A percentile compares a stretch with the other conserved stretches of the same genome.
These are phyloP conservation scores for Sebastiscus albofasciatus DNA, from an alignment of 2,797 vertebrate genomes.

Conservation along the genomic window DNA sequence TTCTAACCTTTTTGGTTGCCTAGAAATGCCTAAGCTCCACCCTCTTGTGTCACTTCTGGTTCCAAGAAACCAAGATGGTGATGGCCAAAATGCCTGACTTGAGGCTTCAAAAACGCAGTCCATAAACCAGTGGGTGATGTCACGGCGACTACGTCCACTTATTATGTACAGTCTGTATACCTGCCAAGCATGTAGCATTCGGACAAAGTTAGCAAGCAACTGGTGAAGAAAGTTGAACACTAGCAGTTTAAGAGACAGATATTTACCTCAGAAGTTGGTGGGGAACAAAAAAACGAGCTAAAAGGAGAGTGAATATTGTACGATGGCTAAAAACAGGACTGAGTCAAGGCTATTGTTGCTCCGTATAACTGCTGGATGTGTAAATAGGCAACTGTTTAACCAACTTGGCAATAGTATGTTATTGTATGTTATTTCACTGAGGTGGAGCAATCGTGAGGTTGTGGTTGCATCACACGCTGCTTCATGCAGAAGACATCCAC, in stretches of 20 bases:
- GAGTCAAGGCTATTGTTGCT: not conserved
- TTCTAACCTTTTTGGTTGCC: too few species aligned
- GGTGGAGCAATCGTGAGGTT: not conserved
- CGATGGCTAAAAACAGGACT: not conserved
- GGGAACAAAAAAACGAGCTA: not conserved
- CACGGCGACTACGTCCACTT: too few species aligned
- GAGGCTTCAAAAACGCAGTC: too few species aligned
- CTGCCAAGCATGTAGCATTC: not conserved
- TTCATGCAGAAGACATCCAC: not conserved
- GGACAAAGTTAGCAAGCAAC: not conserved
- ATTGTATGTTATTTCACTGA: not conserved
- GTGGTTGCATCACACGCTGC: not conserved
- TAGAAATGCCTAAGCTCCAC: too few species aligned
- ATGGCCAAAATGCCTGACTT: too few species aligned
- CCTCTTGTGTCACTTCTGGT: too few species aligned
- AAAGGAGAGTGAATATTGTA: not conserved
- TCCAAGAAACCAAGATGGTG: too few species aligned
- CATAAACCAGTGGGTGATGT: too few species aligned
- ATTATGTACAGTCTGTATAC: too few species aligned
- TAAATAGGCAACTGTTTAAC: not conserved
- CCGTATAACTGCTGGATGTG: not conserved
- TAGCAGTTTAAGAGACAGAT: not conserved
- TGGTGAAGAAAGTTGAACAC: not conserved
- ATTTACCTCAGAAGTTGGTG: not conserved
- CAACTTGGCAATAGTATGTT: too few species aligned